A percentile compares a stretch with the other conserved stretches of the same genome.
Conservation (phyloP, 2,113 vertebrate genomes). For the Acinonyx jubatus region DNA sequence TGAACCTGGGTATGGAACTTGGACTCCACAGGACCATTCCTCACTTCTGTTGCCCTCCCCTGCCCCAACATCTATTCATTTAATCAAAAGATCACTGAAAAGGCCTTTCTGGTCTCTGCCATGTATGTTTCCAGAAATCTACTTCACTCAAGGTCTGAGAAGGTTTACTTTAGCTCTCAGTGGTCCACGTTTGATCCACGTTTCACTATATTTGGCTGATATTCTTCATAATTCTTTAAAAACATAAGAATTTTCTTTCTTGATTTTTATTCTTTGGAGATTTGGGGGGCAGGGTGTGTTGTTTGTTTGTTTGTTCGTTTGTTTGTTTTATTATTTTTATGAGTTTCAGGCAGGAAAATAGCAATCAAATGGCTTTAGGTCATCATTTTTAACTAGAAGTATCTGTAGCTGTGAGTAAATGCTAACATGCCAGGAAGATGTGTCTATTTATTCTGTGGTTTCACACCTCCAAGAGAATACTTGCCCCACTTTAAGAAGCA, state of each 20-base stretch:
- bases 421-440: neutral
- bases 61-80: neutral
- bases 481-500: constrained; percentile 17
- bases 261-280: neutral
- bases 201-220: neutral
- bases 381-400: neutral
- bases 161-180: neutral
- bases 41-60: neutral
- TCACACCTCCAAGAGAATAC: neutral
- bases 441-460: neutral
- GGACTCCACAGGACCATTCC: neutral
- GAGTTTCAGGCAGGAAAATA: neutral
- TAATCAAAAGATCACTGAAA: neutral
- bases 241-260: neutral
- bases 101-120: neutral
- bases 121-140: neutral
- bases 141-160: neutral
- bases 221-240: constrained; percentile 16
- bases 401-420: neutral
- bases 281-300: neutral
- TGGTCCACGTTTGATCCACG: neutral
- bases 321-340: neutral
- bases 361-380: neutral
- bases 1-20: neutral
- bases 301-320: too few species aligned